A percentile compares a stretch with the other conserved stretches of the same genome.
phyloP scores from a whole-genome alignment of 2,113 vertebrate genomes.

The Eudyptes chrysolophus region DNA sequence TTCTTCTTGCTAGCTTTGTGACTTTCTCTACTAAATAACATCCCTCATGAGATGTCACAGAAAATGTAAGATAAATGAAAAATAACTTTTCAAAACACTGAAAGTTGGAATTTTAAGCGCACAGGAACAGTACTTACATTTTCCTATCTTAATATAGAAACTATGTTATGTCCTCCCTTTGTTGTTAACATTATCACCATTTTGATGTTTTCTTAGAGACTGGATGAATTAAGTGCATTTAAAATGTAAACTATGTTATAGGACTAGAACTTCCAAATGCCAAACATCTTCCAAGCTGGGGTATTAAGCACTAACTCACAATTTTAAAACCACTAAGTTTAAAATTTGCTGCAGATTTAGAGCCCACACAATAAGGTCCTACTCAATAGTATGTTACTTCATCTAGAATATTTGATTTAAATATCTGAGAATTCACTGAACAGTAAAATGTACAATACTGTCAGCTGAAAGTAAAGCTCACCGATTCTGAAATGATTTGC shows the following conservation, averaged over 20 bases:
- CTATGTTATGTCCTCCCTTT: background rate
- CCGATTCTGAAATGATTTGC: conserved; percentile 96
- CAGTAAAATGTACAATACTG: background rate
- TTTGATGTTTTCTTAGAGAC: background rate
- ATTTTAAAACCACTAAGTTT: background rate
- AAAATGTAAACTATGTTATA: background rate
- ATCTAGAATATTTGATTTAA: background rate
- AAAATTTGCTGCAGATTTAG: background rate
- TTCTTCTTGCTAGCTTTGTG: background rate
- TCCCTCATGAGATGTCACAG: background rate
- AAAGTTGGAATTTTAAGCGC: background rate
- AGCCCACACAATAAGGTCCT: background rate
- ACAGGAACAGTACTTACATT: background rate
- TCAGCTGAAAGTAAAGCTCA: conserved; percentile 58
- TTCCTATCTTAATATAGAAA: background rate
- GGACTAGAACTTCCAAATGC: background rate
- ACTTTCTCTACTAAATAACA: background rate
- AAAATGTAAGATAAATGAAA: background rate
- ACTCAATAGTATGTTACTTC: background rate
- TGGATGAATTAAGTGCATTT: background rate
- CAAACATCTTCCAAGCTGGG: background rate
- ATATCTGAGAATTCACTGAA: background rate
- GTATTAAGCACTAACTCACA: background rate
- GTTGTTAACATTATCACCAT: background rate
- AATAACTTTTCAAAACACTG: background rate